phyloP scores from a whole-genome alignment of 2,113 vertebrate species.

The Dicaeum eximium region DNA sequence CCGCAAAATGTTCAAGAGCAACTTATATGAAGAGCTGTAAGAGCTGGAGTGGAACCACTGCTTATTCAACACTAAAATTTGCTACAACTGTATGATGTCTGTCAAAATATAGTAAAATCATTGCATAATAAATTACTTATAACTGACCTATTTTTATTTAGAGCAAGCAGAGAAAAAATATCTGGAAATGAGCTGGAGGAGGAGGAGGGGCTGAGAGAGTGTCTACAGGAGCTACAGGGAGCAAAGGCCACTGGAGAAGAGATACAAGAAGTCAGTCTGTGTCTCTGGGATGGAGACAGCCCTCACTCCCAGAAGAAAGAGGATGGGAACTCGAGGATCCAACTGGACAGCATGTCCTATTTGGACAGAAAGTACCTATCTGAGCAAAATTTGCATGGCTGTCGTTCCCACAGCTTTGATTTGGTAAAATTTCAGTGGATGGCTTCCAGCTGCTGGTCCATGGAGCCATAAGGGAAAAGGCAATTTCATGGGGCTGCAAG shows the following conservation, averaged over 20 bases:
- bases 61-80: conserved; percentile 9
- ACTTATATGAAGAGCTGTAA: not conserved
- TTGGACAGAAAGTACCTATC: not conserved
- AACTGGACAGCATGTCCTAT: not conserved
- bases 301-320: not conserved
- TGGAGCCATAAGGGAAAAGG: not conserved
- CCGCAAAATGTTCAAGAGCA: not conserved
- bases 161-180: not conserved
- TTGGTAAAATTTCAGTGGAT: not conserved
- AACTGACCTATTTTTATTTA: conserved; percentile 50
- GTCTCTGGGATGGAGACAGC: not conserved
- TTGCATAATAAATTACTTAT: conserved; percentile 34
- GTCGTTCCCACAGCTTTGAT: not conserved
- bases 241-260: not conserved
- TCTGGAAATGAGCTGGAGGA: not conserved
- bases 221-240: not conserved
- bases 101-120: conserved; percentile 31
- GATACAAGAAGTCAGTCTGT: rapidly evolving
- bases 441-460: not conserved
- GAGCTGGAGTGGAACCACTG: not conserved
- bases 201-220: not conserved
- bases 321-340: not conserved
- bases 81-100: not conserved
- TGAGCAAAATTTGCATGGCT: not conserved
- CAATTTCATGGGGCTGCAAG: not conserved